These are phyloP conservation scores for Physeter macrocephalus DNA, from an alignment of 2,113 vertebrate species.

Conservation along the genomic window DNA sequence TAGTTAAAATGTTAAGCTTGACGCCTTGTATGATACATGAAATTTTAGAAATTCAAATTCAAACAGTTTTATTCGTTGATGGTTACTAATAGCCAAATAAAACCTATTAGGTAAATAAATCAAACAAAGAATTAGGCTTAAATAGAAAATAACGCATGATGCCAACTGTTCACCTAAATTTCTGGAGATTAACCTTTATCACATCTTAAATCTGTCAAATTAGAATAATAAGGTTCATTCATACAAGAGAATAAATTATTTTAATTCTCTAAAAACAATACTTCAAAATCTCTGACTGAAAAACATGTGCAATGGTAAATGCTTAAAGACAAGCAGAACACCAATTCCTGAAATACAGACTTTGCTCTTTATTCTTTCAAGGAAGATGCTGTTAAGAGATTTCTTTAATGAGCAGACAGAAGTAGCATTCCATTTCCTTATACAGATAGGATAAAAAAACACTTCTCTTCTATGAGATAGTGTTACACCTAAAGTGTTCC, in stretches of 20 bases:
- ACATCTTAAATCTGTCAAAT: conserved; percentile 4
- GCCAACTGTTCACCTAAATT: not conserved
- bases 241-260: not conserved
- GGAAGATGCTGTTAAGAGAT: conserved; percentile 4
- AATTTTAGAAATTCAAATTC: conserved; percentile 20
- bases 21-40: not conserved
- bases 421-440: not conserved
- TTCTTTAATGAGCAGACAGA: conserved; percentile 13
- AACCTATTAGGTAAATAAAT: conserved; percentile 32
- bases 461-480: not conserved
- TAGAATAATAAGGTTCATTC: not conserved
- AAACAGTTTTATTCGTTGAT: not conserved
- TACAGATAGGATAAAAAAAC: not conserved
- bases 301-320: not conserved
- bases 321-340: conserved; percentile 6
- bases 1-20: conserved; percentile 3
- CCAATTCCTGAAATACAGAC: not conserved
- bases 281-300: not conserved
- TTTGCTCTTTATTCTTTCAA: conserved; percentile 40
- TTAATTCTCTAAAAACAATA: conserved; percentile 12
- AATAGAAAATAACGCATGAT: not conserved
- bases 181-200: conserved; percentile 14
- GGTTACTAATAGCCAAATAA: not conserved
- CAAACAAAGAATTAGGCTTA: not conserved
- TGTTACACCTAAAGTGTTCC: not conserved